A percentile compares a stretch with the other conserved stretches of the same genome.
Evolutionary conservation across 1,140 invertebrate genomes (phyloP).

Genomic region (Temnothorax longispinosus): DNA sequence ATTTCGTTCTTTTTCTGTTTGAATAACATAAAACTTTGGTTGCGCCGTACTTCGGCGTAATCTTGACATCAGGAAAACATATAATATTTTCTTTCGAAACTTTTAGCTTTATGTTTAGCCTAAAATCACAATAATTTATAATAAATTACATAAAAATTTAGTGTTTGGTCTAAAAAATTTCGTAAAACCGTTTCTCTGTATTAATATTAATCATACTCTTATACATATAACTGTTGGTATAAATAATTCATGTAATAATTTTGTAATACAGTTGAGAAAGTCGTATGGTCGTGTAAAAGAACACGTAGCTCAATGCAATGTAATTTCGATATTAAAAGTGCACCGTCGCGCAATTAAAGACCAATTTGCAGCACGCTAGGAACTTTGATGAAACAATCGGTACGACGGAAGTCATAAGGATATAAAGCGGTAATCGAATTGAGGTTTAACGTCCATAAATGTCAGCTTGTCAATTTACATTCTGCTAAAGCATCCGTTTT

Average conservation of each 20-base stretch:
- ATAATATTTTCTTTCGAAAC: slow-evolving; percentile 23
- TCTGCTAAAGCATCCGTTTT: not conserved
- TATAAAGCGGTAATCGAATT: not conserved
- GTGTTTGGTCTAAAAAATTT: not conserved
- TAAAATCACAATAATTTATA: not conserved
- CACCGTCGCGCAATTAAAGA: not conserved
- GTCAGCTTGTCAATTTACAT: not conserved
- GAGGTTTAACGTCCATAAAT: not conserved
- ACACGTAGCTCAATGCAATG: not conserved
- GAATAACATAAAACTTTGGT: slow-evolving; percentile 13
- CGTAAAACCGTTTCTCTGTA: not conserved
- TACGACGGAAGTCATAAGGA: not conserved
- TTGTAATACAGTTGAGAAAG: not conserved
- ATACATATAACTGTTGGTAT: not conserved
- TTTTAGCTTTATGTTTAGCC: not conserved
- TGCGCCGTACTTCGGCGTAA: not conserved
- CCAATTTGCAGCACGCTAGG: not conserved
- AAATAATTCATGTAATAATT: not conserved
- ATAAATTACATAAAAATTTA: not conserved
- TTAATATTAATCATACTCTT: not conserved
- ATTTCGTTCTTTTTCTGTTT: slow-evolving; percentile 24
- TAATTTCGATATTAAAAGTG: not conserved
- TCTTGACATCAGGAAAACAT: not conserved
- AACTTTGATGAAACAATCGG: not conserved
- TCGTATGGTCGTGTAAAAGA: not conserved